A percentile compares a stretch with the other conserved stretches of the same genome.
Evolutionary conservation across 2,797 vertebrate genomes (phyloP).

Genomic region (Pelodytes ibericus): DNA sequence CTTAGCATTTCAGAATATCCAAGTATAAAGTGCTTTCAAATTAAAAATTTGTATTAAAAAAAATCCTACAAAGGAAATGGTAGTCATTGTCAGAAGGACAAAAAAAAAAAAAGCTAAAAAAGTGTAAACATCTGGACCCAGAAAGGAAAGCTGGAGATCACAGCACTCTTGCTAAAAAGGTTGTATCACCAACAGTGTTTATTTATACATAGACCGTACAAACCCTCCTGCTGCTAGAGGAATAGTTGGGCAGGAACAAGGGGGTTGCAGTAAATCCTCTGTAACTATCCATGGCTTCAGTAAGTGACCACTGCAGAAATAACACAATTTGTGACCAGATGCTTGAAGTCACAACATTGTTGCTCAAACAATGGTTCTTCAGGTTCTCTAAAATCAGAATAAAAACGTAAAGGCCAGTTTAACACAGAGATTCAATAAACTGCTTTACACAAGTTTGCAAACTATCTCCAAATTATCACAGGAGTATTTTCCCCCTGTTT

Average conservation of each 20-base stretch:
- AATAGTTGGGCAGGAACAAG: not conserved
- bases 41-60: constrained; percentile 20
- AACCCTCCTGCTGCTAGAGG: constrained; percentile 10
- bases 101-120: constrained; percentile 5
- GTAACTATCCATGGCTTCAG: too few species aligned
- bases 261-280: too few species aligned
- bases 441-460: too few species aligned
- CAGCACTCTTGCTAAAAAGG: constrained; percentile 22
- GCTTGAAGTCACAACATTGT: too few species aligned
- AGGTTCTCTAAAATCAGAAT: too few species aligned
- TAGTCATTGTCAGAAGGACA: constrained; percentile 14
- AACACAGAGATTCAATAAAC: too few species aligned
- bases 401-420: too few species aligned
- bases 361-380: too few species aligned
- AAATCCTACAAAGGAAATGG: constrained; percentile 25
- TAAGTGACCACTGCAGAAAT: too few species aligned
- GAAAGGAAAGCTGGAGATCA: constrained; percentile 17
- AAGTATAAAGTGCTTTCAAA: not conserved
- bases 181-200: constrained; percentile 30
- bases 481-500: too few species aligned
- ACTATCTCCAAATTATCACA: too few species aligned
- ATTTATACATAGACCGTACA: constrained; percentile 20
- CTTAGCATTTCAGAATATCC: not conserved
- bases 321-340: too few species aligned
- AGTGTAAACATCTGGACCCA: constrained; percentile 19